A percentile compares a stretch with the other conserved stretches of the same genome.
These are phyloP conservation scores for Euplagia quadripunctaria DNA, from an alignment of 2,888 invertebrate species.

Conservation along the genomic window DNA sequence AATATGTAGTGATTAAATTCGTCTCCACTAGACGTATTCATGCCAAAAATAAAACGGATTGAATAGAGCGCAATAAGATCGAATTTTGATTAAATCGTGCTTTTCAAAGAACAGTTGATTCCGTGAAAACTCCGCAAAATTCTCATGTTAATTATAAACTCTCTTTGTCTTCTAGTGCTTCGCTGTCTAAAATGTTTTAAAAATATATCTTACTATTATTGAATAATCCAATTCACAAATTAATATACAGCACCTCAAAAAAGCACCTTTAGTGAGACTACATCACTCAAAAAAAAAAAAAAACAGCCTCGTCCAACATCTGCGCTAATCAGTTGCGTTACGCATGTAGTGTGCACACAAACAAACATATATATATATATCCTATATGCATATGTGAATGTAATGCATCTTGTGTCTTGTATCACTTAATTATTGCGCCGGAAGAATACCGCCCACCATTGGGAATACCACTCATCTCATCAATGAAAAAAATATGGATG, in stretches of 20 bases:
- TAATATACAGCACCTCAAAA: neutral
- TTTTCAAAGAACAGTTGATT: no score
- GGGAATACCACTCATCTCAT: neutral
- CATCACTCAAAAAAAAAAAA: neutral
- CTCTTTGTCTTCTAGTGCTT: no score
- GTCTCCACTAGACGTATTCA: no score
- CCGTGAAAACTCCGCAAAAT: no score
- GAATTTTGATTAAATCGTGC: no score
- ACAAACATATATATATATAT: conserved; percentile 5
- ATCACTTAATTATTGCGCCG: neutral
- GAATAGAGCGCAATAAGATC: no score
- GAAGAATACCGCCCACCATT: neutral
- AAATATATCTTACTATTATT: no score
- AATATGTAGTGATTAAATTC: no score
- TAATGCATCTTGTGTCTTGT: conserved; percentile 42
- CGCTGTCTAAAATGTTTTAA: no score
- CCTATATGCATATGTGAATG: conserved; percentile 25
- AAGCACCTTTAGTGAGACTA: conserved; percentile 6
- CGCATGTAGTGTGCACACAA: conserved; percentile 45
- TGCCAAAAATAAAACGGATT: neutral
- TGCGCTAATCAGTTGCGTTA: conserved; percentile 38
- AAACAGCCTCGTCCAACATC: conserved; percentile 20
- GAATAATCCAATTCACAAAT: no score
- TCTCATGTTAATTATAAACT: no score
- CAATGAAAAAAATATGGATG: neutral